Evolutionary conservation across 1,140 invertebrate species (phyloP), one percentile per base, ranked within the genome.

Genomic region (Drosophila bocqueti): DNA sequence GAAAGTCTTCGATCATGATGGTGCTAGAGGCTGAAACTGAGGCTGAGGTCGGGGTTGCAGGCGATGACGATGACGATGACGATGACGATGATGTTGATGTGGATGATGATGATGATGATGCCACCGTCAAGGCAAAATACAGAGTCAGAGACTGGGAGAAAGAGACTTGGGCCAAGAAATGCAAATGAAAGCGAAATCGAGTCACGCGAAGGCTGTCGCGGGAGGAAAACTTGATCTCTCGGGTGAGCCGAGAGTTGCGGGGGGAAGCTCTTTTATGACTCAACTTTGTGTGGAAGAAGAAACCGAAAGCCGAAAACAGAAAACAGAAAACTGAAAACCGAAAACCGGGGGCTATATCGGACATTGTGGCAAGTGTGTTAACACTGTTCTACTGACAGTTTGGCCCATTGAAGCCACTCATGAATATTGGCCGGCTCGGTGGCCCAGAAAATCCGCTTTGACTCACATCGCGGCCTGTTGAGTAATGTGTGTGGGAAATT

Each of bases 171-270:
- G 66, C 59, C 58, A 21, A 62, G 55, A 80, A 80, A 83, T 83
- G 81, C 76, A 83, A 83, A 83, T 83, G 81, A 83, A 83, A 83
- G 81, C 75, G 81, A 83, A 83, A 83, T 83, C 80, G 69, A 75
- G 76, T 77, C 79, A 83, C 80, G 79, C 67, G 74, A 82, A 78
- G 80, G 78, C 78, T 59, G 64, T 24, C 43, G 52, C 65, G 29
- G 49, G 59, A 76, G 58, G 45, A 49, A 75, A 80, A 81, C 77
- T 79, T 74, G 78, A 62, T 80, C 58, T 80, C 58, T 18, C 29
- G 9, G 13, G 46, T 13, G 29, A 31, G 26, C 10, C 6, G n/a
- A 18, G 24, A 45, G 74, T 58, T 16, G 50, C 9, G n/a, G 49
- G 24, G 29, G 54, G 38, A 15, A 31, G 29, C 71, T 61, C 34